A percentile compares a stretch with the other conserved stretches of the same genome.
These are phyloP conservation scores for Miltochrista miniata DNA, from an alignment of 2,888 invertebrate genomes.

Conservation along the genomic window DNA sequence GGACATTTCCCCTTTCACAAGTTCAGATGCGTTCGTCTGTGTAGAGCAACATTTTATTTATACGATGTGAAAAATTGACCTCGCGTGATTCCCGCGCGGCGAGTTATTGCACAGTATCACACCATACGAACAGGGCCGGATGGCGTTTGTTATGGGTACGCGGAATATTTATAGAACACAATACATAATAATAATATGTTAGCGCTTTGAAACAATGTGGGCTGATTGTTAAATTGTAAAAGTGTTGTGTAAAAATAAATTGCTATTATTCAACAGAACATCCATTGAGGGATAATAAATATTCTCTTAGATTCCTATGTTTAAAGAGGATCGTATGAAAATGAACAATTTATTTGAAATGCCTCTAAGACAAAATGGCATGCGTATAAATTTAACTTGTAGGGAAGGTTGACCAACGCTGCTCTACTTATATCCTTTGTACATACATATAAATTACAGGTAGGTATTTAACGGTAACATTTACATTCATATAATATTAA, in stretches of 20 bases:
- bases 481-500: no score
- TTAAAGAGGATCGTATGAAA: no score
- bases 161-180: neutral
- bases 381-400: no score
- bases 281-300: no score
- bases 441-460: no score
- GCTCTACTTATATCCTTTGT: no score
- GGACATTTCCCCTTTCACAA: slow-evolving; percentile 13
- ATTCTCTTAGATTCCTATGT: no score
- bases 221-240: neutral
- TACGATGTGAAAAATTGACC: slow-evolving; percentile 54
- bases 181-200: neutral
- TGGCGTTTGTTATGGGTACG: slow-evolving; percentile 1
- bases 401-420: no score
- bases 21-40: slow-evolving; percentile 35
- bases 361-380: no score
- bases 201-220: neutral
- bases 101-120: slow-evolving; percentile 46
- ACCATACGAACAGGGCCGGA: slow-evolving; percentile 29
- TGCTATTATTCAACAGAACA: neutral
- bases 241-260: no score
- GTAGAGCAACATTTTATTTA: slow-evolving; percentile 46
- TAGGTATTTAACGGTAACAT: no score
- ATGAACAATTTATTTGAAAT: no score
- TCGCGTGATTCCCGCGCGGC: slow-evolving; percentile 40